phyloP scores from a whole-genome alignment of 2,888 invertebrate genomes.

The Nymphalis urticae region DNA sequence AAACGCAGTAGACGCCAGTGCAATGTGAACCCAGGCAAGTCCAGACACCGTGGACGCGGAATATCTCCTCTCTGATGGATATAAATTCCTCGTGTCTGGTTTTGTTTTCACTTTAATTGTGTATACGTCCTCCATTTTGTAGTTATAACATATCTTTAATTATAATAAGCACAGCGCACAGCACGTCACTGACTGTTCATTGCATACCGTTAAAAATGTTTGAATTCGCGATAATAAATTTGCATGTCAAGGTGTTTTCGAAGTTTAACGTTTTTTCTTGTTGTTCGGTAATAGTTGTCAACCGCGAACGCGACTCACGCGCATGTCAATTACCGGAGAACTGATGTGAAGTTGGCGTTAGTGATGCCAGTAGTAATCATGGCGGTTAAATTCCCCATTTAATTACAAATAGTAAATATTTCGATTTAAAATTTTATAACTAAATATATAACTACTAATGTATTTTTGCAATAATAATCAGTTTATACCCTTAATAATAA shows the following conservation, averaged over 20 bases:
- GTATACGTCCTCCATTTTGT: conserved; percentile 84
- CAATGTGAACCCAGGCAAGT: conserved; percentile 83
- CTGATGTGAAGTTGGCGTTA: conserved; percentile 44
- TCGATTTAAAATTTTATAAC: too few species aligned
- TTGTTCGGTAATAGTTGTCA: conserved; percentile 26
- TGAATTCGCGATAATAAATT: conserved; percentile 28
- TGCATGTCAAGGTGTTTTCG: conserved; percentile 36
- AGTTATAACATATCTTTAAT: conserved; percentile 47
- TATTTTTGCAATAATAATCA: too few species aligned
- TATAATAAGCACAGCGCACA: conserved; percentile 15
- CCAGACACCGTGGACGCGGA: conserved; percentile 86
- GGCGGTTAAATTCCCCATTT: neutral
- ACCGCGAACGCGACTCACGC: conserved; percentile 41
- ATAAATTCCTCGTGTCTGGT: conserved; percentile 80
- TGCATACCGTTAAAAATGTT: conserved; percentile 19
- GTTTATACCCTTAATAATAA: too few species aligned
- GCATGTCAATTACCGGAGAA: conserved; percentile 42
- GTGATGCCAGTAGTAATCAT: conserved; percentile 22
- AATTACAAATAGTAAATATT: neutral
- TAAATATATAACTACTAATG: too few species aligned
- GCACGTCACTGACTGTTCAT: conserved; percentile 11
- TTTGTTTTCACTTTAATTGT: conserved; percentile 85
- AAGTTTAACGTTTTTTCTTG: conserved; percentile 42
- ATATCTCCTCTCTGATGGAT: conserved; percentile 85
- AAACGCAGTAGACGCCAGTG: conserved; percentile 81